Percentiles rank a stretch among this genome's conserved stretches.
phyloP scores from a whole-genome alignment of 2,888 invertebrate genomes.

The Papilio demoleus region DNA sequence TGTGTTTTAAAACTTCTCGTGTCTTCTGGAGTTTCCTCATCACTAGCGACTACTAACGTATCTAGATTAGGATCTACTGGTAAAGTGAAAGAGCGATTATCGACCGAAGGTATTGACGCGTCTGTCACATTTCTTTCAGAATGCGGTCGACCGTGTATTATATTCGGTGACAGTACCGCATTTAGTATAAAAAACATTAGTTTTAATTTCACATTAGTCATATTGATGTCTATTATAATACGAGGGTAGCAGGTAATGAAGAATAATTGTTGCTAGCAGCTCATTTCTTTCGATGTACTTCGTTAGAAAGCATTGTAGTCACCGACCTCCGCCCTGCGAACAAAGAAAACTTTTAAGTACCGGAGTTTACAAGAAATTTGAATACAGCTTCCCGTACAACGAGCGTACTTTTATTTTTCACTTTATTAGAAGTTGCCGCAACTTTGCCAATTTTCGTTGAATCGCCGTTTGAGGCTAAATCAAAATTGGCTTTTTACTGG shows the following conservation, averaged over 20 bases:
- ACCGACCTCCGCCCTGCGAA: constrained; percentile 53
- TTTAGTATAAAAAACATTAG: constrained; percentile 75
- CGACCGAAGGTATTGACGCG: constrained; percentile 60
- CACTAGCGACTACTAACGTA: constrained; percentile 70
- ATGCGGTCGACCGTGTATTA: constrained; percentile 71
- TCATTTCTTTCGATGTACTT: constrained; percentile 48
- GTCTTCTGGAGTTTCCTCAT: constrained; percentile 63
- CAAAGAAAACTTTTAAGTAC: constrained; percentile 54
- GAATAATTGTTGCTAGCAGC: constrained; percentile 43
- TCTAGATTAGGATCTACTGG: constrained; percentile 74
- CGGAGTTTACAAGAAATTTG: constrained; percentile 47
- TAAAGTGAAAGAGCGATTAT: constrained; percentile 66
- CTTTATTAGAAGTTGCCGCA: constrained; percentile 35
- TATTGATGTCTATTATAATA: constrained; percentile 49
- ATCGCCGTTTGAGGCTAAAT: constrained; percentile 24
- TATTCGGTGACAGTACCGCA: constrained; percentile 68
- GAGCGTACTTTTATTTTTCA: constrained; percentile 36
- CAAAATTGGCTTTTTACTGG: constrained; percentile 30
- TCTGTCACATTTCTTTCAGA: constrained; percentile 62
- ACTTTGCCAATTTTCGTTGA: constrained; percentile 31
- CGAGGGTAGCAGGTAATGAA: constrained; percentile 50
- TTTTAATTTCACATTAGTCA: constrained; percentile 81
- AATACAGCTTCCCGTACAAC: constrained; percentile 35
- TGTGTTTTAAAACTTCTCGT: constrained; percentile 67
- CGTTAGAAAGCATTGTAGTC: constrained; percentile 43